A percentile compares a stretch with the other conserved stretches of the same genome.
Evolutionary conservation across 1,140 invertebrate genomes (phyloP).

Genomic region (Tetramorium simillimum): DNA sequence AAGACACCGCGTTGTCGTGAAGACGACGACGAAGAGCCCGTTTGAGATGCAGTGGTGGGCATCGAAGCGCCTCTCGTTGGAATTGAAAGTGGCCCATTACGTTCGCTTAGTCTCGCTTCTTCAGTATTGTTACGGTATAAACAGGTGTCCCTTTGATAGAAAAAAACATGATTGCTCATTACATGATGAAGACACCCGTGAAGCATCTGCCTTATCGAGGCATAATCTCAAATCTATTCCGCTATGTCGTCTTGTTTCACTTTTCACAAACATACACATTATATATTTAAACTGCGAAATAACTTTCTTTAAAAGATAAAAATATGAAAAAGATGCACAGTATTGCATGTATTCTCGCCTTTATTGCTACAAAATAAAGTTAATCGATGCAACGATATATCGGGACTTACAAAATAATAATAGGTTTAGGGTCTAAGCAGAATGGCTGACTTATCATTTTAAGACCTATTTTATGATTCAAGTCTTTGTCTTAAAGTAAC

Average conservation of each 20-base stretch:
- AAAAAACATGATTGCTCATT: background rate
- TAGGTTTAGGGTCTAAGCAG: background rate
- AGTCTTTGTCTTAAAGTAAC: no score
- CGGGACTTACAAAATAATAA: background rate
- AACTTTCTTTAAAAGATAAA: background rate
- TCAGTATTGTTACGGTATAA: conserved; percentile 16
- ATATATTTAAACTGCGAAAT: background rate
- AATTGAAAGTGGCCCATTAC: conserved; percentile 44
- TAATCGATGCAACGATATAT: background rate
- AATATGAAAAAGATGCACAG: background rate
- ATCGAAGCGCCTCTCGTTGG: conserved; percentile 54
- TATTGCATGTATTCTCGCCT: no score
- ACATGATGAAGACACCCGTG: background rate
- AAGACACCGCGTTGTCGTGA: conserved; percentile 10
- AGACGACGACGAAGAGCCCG: background rate
- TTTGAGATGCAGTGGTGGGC: conserved; percentile 50
- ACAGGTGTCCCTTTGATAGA: background rate
- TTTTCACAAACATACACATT: background rate
- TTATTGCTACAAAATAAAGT: background rate
- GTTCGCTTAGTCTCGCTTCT: conserved; percentile 35
- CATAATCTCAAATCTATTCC: background rate
- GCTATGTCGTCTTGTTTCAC: background rate
- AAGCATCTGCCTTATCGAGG: background rate
- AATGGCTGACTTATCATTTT: no score
- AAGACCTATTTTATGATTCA: no score